phyloP scores from a whole-genome alignment of 2,797 vertebrate species.

The Delichon dasypus region DNA sequence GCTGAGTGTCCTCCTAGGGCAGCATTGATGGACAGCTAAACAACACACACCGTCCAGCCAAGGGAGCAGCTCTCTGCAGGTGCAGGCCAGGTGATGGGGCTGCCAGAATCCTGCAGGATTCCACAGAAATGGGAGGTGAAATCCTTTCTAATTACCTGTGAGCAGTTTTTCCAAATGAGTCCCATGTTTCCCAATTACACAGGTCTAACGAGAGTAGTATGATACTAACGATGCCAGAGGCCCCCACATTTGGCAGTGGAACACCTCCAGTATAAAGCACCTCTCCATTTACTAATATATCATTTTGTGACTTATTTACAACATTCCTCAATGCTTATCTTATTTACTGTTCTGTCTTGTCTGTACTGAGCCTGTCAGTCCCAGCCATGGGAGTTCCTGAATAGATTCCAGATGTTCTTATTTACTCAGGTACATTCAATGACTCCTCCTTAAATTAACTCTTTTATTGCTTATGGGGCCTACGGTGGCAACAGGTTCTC shows the following conservation, averaged over 20 bases:
- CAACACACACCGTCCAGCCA: fast-evolving
- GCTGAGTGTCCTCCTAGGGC: neutral
- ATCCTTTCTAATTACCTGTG: neutral
- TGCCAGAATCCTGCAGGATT: neutral
- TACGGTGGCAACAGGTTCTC: neutral
- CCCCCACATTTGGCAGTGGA: neutral
- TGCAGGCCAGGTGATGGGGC: neutral
- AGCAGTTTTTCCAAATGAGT: neutral
- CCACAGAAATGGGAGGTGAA: neutral
- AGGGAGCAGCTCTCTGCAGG: neutral
- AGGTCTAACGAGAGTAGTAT: neutral
- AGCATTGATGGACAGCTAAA: fast-evolving
- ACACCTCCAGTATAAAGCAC: neutral
- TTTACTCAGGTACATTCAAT: slow-evolving; percentile 22
- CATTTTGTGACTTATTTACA: neutral
- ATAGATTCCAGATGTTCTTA: slow-evolving; percentile 8
- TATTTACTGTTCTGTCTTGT: neutral
- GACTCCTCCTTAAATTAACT: neutral
- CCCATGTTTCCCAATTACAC: neutral
- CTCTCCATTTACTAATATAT: neutral
- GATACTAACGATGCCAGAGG: neutral
- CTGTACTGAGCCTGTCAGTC: neutral
- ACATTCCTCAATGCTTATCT: neutral
- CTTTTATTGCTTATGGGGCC: neutral
- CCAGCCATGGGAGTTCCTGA: neutral